A percentile compares a stretch with the other conserved stretches of the same genome.
phyloP scores from a whole-genome alignment of 2,888 invertebrate species.

The Dastarcus helophoroides region DNA sequence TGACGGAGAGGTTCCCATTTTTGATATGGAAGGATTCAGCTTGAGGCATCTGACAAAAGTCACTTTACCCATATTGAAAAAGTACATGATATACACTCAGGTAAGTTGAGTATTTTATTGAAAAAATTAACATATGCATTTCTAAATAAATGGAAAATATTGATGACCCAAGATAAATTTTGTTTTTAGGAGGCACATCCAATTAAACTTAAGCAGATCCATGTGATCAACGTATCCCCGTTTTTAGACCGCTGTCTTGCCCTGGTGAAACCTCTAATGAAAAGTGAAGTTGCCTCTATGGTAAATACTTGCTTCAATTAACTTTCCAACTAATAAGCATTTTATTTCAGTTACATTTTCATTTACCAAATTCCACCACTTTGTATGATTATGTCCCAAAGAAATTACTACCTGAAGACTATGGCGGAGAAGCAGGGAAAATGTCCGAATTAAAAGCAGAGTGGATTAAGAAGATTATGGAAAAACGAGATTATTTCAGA shows the following conservation, averaged over 20 bases:
- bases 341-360: constrained; percentile 52
- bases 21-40: constrained; percentile 54
- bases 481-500: constrained; percentile 43
- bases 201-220: constrained; percentile 51
- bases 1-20: constrained; percentile 59
- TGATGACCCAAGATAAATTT: constrained; percentile 2
- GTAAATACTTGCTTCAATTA: too few relatives aligned
- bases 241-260: constrained; percentile 52
- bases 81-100: constrained; percentile 63
- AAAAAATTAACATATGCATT: constrained; percentile 8
- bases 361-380: constrained; percentile 53
- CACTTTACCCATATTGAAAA: constrained; percentile 49
- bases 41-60: constrained; percentile 53
- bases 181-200: constrained; percentile 54
- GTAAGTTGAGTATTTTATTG: too few relatives aligned
- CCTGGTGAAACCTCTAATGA: constrained; percentile 54
- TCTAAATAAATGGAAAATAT: constrained; percentile 6
- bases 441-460: constrained; percentile 47
- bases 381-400: constrained; percentile 51
- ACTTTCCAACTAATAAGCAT: too few relatives aligned
- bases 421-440: constrained; percentile 54
- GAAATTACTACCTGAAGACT: constrained; percentile 54
- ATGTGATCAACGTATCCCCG: constrained; percentile 52
- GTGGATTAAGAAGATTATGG: constrained; percentile 49
- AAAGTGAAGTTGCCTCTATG: constrained; percentile 53